Percentiles rank a stretch among this genome's conserved stretches.
Conservation (phyloP, 1,140 invertebrate genomes). For the Homalodisca vitripennis region DNA sequence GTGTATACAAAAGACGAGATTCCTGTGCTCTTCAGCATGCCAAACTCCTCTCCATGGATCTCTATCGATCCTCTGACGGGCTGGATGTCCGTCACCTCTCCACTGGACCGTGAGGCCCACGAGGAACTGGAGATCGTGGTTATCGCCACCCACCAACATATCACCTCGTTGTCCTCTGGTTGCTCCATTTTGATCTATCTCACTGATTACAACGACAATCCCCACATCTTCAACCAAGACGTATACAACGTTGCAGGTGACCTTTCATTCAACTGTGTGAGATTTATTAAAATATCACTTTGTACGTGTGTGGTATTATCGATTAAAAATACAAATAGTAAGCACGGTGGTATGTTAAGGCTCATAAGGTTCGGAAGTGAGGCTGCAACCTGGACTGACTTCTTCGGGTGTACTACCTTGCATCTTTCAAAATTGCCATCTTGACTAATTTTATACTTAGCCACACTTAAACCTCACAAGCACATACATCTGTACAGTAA, state of each 20-base stretch:
- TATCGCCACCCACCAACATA: background rate
- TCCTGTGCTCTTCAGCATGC: background rate
- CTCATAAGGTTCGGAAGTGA: too few species aligned
- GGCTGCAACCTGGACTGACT: too few species aligned
- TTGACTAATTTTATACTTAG: too few species aligned
- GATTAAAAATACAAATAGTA: too few species aligned
- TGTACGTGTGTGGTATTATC: too few species aligned
- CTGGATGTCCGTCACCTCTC: background rate
- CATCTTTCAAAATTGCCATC: too few species aligned
- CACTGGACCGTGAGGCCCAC: background rate
- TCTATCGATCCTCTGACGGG: constrained; percentile 8
- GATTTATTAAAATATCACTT: too few species aligned
- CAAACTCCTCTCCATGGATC: background rate
- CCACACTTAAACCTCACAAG: too few species aligned
- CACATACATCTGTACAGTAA: too few species aligned
- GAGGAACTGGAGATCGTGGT: background rate
- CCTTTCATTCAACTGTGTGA: too few species aligned
- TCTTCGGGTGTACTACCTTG: too few species aligned
- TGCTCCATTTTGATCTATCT: constrained; percentile 64
- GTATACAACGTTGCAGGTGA: constrained; percentile 60
- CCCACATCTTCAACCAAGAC: constrained; percentile 68
- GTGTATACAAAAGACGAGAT: background rate
- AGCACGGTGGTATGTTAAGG: too few species aligned
- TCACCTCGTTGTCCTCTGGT: background rate
- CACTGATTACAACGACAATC: constrained; percentile 82